phyloP scores from a whole-genome alignment of 2,113 vertebrate genomes.

The Galeopterus variegatus region DNA sequence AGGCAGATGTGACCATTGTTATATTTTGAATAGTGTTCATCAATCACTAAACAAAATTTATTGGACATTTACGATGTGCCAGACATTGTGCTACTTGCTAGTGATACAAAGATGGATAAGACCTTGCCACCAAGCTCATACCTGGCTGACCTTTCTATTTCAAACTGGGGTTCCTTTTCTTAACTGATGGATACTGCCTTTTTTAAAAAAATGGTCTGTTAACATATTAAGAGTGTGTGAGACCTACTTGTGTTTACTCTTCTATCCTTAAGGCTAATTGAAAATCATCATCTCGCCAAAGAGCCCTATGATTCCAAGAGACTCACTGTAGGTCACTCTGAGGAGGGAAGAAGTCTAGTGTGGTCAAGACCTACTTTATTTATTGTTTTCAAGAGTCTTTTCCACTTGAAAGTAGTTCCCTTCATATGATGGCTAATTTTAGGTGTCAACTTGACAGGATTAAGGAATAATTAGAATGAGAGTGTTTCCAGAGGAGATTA shows the following conservation, averaged over 20 bases:
- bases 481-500: no score
- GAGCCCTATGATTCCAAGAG: background rate
- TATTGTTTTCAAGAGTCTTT: constrained; percentile 17
- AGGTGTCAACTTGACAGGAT: no score
- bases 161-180: background rate
- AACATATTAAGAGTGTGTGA: background rate
- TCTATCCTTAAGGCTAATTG: background rate
- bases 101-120: background rate
- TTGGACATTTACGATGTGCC: background rate
- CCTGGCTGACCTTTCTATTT: background rate
- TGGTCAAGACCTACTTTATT: background rate
- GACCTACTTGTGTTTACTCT: background rate
- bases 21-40: background rate
- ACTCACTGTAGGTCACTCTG: background rate
- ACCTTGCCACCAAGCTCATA: background rate
- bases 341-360: background rate
- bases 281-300: background rate
- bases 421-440: background rate
- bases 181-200: background rate
- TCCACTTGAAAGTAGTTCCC: constrained; percentile 22
- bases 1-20: background rate
- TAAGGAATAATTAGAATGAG: no score
- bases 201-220: background rate
- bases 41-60: background rate
- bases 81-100: background rate